Evolutionary conservation across 1,140 invertebrate genomes (phyloP), one percentile per base, ranked within the genome.

Genomic region (Dinoponera quadriceps): DNA sequence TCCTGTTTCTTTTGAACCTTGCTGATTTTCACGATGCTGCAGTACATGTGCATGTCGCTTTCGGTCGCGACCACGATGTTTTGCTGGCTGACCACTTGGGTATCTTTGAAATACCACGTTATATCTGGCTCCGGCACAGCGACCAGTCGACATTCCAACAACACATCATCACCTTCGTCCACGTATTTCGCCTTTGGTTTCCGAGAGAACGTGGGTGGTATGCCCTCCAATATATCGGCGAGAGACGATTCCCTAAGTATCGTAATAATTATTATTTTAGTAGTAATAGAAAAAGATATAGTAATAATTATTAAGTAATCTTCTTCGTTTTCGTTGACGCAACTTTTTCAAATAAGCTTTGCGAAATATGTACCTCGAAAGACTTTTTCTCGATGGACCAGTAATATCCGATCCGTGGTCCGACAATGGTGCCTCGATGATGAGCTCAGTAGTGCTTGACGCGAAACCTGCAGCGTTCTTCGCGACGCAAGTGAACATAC

Each of bases 401-500:
- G 97, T 97, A 87, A 96, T 95, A 92, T 98, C 97, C 0, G 97
- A 98, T 14, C 97, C 98, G 91, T 98, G 97, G 93, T 98, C 98
- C 13, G 97, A 98, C 27, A 98, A 91, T 27, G 97, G 97, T 60
- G 96, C 96, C 94, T 99, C 97, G 0, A 99, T 97, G 29, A 96
- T 96, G 16, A 99, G 93, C 92, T 98, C 98, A 1, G 98, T 98
- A 7, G 98, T 98, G 90, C 97, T 98, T 0, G 98, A 98, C 0
- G 98, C 98, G 93, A 98, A 98, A 33, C 99, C 99, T 55, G 97
- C 97, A 3, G 97, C 95, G 92, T 99, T 99, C 92, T 99, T 99
- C 16, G 98, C 98, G 16, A 99, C 97, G 90, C 98, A 99, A 0
- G 98, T 99, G 93, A 99, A 99, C 60, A 97, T 97, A 2, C 98